Conservation (phyloP, 1,140 invertebrate genomes). For the Rhysida immarginata region DNA sequence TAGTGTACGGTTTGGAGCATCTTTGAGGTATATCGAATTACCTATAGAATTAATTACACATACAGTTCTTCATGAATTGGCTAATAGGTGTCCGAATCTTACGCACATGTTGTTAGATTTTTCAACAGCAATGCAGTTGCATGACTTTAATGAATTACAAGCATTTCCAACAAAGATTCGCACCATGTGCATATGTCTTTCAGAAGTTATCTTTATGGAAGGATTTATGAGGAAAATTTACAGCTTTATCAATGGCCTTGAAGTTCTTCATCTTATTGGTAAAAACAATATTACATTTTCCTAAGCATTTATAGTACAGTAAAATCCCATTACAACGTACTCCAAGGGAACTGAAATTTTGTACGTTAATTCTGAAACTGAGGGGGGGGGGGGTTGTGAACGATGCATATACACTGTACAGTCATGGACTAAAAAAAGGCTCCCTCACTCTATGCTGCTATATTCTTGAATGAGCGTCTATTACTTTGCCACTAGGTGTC, state of each 20-base stretch:
- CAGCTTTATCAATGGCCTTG: conserved; percentile 97
- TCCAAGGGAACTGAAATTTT: too few species aligned
- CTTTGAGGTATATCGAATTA: conserved; percentile 85
- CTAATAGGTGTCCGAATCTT: conserved; percentile 94
- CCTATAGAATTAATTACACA: conserved; percentile 97
- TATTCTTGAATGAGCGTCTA: too few species aligned
- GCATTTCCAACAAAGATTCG: conserved; percentile 95
- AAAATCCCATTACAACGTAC: too few species aligned
- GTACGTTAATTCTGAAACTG: too few species aligned
- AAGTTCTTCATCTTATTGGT: conserved; percentile 96
- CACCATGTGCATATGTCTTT: conserved; percentile 93
- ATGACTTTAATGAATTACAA: conserved; percentile 97
- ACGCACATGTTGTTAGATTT: conserved; percentile 95
- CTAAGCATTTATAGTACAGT: too few species aligned
- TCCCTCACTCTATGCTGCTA: too few species aligned
- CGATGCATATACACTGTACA: too few species aligned
- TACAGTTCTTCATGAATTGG: conserved; percentile 89
- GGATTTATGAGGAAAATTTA: conserved; percentile 99
- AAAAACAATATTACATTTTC: conserved; percentile 20
- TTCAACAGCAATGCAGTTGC: conserved; percentile 95
- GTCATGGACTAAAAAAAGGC: too few species aligned
- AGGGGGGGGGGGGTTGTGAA: too few species aligned
- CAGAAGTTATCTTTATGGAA: conserved; percentile 99
- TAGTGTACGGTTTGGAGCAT: conserved; percentile 70
- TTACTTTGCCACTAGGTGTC: too few species aligned